Conservation (phyloP, 2,797 vertebrate species). For the Myotis daubentonii region DNA sequence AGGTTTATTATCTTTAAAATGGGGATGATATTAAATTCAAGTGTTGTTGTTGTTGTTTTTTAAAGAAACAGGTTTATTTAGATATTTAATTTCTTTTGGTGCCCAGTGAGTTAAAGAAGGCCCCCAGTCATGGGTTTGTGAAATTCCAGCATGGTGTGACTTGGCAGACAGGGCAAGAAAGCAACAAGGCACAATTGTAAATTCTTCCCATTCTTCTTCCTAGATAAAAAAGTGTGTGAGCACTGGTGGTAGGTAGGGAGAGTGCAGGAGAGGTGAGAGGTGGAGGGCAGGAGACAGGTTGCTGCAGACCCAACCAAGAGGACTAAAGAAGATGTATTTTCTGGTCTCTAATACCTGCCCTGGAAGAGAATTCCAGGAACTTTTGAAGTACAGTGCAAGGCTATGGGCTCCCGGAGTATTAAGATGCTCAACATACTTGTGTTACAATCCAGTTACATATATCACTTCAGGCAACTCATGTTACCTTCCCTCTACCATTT, state of each 20-base stretch:
- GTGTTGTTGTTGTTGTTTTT: background rate
- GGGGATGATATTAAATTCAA: background rate
- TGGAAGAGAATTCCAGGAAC: background rate
- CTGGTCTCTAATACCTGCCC: background rate
- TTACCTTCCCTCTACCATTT: background rate
- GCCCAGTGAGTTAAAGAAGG: background rate
- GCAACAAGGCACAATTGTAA: background rate
- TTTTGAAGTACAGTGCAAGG: background rate
- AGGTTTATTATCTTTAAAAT: background rate
- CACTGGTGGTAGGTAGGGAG: background rate
- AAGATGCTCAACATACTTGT: background rate
- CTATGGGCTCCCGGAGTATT: background rate
- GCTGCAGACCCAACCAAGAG: background rate
- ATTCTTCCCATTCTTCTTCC: background rate
- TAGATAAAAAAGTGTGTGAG: background rate
- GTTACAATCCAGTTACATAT: background rate
- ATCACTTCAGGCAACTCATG: background rate
- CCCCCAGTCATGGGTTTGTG: background rate
- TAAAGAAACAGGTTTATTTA: background rate
- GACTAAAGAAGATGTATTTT: background rate
- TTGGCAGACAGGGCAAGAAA: background rate
- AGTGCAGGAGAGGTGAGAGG: rapidly evolving
- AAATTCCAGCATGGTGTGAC: background rate
- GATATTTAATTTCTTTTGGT: background rate
- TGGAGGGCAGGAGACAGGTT: background rate